Conservation (phyloP, 2,888 invertebrate genomes). For the Andrena hattorfiana region DNA sequence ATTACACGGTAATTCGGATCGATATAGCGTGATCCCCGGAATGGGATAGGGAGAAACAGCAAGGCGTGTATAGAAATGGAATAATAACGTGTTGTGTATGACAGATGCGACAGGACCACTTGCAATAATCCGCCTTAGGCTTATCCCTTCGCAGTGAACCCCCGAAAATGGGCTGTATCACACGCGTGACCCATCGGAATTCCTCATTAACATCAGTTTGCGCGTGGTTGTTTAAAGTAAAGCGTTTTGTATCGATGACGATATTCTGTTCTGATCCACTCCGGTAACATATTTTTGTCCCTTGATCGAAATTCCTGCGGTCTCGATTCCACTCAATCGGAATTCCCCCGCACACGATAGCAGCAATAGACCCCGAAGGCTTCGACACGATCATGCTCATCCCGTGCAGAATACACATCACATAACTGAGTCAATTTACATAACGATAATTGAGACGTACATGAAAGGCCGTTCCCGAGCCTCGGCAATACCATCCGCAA, state of each 20-base stretch:
- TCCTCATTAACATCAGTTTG: conserved; percentile 32
- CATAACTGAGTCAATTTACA: conserved; percentile 83
- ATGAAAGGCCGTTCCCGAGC: conserved; percentile 78
- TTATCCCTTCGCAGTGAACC: conserved; percentile 32
- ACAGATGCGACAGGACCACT: conserved; percentile 75
- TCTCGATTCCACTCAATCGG: conserved; percentile 28
- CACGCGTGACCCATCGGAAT: conserved; percentile 32
- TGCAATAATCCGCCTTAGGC: conserved; percentile 69
- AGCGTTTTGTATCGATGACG: not conserved
- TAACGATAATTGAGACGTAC: conserved; percentile 84
- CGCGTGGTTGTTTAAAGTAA: not conserved
- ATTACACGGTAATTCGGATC: conserved; percentile 66
- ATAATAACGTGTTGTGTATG: conserved; percentile 73
- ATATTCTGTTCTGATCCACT: not conserved
- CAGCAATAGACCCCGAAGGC: conserved; percentile 58
- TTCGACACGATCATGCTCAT: conserved; percentile 60
- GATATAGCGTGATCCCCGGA: conserved; percentile 48
- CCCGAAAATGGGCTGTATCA: conserved; percentile 20
- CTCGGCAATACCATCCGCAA: conserved; percentile 66
- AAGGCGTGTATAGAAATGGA: conserved; percentile 69
- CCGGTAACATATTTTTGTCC: conserved; percentile 5
- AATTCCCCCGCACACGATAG: conserved; percentile 20
- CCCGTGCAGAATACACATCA: conserved; percentile 71
- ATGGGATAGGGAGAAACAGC: conserved; percentile 56
- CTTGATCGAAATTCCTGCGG: conserved; percentile 14